Base-by-base conservation (phyloP, 2,113 vertebrate species). In the Columba janthina region DNA sequence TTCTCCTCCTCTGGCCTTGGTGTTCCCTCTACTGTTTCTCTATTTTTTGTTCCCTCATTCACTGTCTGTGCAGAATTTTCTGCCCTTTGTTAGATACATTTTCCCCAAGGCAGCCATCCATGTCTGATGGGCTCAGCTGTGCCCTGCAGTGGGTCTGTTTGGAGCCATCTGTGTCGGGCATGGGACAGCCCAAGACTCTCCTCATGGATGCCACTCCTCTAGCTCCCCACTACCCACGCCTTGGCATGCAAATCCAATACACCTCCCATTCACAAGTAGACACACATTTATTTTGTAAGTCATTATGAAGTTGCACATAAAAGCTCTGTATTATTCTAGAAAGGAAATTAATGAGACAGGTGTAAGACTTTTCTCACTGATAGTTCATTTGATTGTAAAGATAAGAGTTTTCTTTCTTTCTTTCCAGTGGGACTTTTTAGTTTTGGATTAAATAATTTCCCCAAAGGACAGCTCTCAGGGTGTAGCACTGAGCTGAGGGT, bases 401-500 rank as follows among this genome's bases (percentile, higher is more conserved):
- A 42, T 76, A 79, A 76, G 65, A 81, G 24, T 83, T 89, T 38
- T 38, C 38, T 38, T 88, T 85, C 19, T n/a, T 72, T 90, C 42
- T 92, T 75, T 15, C 53, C 13, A 3, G 26, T 81, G 53, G 15
- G 69, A 92, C 20, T 78, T 93, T 36, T 86, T 91, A 61, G 74
- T 74, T 93, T 76, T 90, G 72, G 56, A 61, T 84, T 34, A 86
- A 95, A 77, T 50, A 26, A 77, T 86, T 77, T 90, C 44, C 79
- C 51, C 65, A 44, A 78, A 86, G 44, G 60, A 91, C 61, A 89
- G 21, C 11, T 84, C 31, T 90, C 29, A 31, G 22, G 42, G 34
- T 83, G 17, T 18, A 77, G 36, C 9, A 36, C 14, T 79, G 38
- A 89, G 42, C 19, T 46, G 53, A 93, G 8, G 17, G 24, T 84